Base-by-base conservation (phyloP, 2,888 invertebrate species). In the Physocephala rufipes region DNA sequence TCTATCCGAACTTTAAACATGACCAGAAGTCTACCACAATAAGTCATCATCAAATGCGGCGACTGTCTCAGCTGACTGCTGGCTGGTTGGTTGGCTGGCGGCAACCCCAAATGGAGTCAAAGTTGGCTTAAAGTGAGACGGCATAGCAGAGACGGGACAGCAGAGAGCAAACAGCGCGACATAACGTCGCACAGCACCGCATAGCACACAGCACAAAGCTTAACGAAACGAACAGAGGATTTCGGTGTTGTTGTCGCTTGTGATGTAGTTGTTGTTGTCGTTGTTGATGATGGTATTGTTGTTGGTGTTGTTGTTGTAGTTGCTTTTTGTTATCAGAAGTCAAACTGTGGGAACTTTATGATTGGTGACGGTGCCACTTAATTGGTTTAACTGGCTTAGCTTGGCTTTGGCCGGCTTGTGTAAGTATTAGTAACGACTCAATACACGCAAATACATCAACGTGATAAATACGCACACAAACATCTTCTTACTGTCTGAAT, bases 301-400 rank as follows among this genome's bases (percentile, higher is more conserved):
- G 77, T 36, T 58, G n/a, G n/a, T n/a, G n/a, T n/a, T n/a, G n/a
- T n/a, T n/a, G 63, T 53, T 67, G 73, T 49, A 59, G 53, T 49
- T 73, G 70, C n/a, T 30, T 72, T 49, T 30, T 71, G 47, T 73
- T 73, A n/a, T 49, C 69, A 65, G 47, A 66, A 69, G 68, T 71
- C 68, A 71, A 69, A 79, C 79, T 79, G 79, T 79, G 79, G 79
- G 79, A 79, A 79, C 74, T 78, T 78, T 79, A 78, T 78, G 78
- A 79, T 78, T 79, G 77, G 76, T 77, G 74, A 73, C 78, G 53
- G 53, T 74, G 69, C 49, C 74, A 65, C 66, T 64, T 70, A 68
- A 68, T 62, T 68, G 68, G 61, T 68, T 59, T 58, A 49, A 58
- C 21, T 67, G 47, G 59, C 21, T 55, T 55, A 19, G 53, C 36